Conservation (phyloP, 2,797 vertebrate genomes). For the Acrossocheilus fasciatus region DNA sequence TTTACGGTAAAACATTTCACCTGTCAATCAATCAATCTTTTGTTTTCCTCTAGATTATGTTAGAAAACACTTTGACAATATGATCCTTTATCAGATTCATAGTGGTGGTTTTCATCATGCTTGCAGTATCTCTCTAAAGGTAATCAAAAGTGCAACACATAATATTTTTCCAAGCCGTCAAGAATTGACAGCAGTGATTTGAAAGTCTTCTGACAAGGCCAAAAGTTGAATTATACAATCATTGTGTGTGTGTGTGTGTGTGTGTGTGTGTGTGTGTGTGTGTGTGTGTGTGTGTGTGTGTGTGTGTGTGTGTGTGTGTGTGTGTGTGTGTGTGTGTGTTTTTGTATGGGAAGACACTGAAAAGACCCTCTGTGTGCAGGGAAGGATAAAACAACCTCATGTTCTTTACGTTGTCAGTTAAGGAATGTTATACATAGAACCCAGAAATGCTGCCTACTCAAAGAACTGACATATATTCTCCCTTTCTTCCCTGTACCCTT, state of each 20-base stretch:
- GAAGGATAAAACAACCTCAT: background rate
- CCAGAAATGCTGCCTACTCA: background rate
- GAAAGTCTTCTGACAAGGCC: constrained; percentile 14
- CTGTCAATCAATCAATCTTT: background rate
- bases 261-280: no score
- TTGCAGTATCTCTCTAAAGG: constrained; percentile 4
- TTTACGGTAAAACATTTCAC: background rate
- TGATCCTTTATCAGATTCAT: background rate
- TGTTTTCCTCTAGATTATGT: background rate
- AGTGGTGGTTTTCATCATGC: background rate
- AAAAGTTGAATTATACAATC: background rate
- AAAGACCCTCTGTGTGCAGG: background rate
- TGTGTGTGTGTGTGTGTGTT: no score
- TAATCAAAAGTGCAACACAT: background rate
- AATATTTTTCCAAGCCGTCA: background rate
- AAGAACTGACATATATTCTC: background rate
- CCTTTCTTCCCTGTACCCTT: background rate
- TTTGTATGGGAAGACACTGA: background rate
- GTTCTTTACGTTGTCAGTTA: constrained; percentile 1
- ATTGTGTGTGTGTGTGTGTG: no score
- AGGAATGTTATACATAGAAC: background rate
- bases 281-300: no score
- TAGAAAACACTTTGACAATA: background rate
- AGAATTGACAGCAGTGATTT: constrained; percentile 8
- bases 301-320: no score